Base-by-base conservation (phyloP, 2,888 invertebrate genomes). In the Abscondita cerata region DNA sequence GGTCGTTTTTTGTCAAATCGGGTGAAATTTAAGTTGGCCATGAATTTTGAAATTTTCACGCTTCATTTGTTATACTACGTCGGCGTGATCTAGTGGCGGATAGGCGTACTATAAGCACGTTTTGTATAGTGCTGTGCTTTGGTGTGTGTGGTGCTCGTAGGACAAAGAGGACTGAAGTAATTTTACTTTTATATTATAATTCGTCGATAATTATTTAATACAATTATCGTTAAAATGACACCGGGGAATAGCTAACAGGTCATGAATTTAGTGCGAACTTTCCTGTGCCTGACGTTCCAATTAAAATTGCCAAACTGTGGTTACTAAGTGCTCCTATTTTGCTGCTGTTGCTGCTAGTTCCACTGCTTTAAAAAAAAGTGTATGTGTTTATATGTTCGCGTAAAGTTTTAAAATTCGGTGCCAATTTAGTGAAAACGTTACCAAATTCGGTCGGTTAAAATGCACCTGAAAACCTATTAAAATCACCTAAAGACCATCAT, bases 281-380 rank as follows among this genome's bases (percentile, higher is more conserved):
- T 33, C 31, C 36, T 54, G 55, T 54, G 51, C 46, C 36, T 58
- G 63, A 63, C 63, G 55, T 62, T 57, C 47, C 59, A 63, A 63
- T 59, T 54, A 63, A 59, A 55, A 52, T 52, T 52, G 19, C 44
- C 53, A 54, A 59, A 63, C 47, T 55, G 56, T 62, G 53, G 58
- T 58, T 59, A 59, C 59, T 63, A 59, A 59, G 59, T 63, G 63
- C 59, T 48, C 58, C 63, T 59, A 55, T 59, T 57, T 52, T 53
- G 25, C 25, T 25, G 25, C 25, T 25, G 25, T 25, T 25, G 25
- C 25, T 25, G 25, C 25, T 25, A 25, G 25, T 25, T 2, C 25
- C 6, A 25, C 25, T 25, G 25, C 44, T 53, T 59, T 55, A 48
- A 59, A 34, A 38, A 44, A 44, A 25, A 44, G 59, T 56, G 51